phyloP scores from a whole-genome alignment of 2,797 vertebrate genomes.

The Danio tinwini region DNA sequence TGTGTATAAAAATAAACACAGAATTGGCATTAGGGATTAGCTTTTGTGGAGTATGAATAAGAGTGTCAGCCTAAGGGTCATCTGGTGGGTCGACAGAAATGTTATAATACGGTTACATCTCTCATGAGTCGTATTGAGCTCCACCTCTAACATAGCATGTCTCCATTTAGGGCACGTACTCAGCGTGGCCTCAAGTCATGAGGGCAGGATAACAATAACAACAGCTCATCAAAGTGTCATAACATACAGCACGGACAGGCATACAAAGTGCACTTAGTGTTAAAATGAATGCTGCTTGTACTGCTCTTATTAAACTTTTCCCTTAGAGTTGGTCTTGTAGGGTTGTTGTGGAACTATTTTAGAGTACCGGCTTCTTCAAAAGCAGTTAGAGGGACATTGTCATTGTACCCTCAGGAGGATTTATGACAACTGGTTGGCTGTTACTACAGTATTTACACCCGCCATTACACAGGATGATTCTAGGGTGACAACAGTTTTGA shows the following conservation, averaged over 20 bases:
- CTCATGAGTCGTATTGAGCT: not conserved
- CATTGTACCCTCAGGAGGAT: not conserved
- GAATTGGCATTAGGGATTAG: conserved; percentile 30
- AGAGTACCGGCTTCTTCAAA: conserved; percentile 25
- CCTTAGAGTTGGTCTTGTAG: not conserved
- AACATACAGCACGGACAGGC: not conserved
- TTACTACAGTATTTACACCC: conserved; percentile 5
- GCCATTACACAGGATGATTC: not conserved
- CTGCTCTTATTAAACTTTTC: not conserved
- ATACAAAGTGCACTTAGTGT: not conserved
- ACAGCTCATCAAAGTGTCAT: conserved; percentile 9
- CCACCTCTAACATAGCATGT: not conserved
- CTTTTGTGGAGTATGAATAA: conserved; percentile 11
- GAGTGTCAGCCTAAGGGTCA: conserved; percentile 12
- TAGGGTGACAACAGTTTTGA: too few relatives aligned
- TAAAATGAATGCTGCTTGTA: not conserved
- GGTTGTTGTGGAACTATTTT: conserved; percentile 1
- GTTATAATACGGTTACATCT: conserved; percentile 32
- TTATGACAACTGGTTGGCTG: not conserved
- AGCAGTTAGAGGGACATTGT: not conserved
- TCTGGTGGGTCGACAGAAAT: conserved; percentile 28
- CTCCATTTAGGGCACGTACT: conserved; percentile 3
- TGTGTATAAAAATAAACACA: conserved; percentile 43
- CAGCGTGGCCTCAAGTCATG: conserved; percentile 39
- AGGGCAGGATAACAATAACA: conserved; percentile 25